These are phyloP conservation scores for Eupithecia centaureata DNA, from an alignment of 2,888 invertebrate species.

Conservation along the genomic window DNA sequence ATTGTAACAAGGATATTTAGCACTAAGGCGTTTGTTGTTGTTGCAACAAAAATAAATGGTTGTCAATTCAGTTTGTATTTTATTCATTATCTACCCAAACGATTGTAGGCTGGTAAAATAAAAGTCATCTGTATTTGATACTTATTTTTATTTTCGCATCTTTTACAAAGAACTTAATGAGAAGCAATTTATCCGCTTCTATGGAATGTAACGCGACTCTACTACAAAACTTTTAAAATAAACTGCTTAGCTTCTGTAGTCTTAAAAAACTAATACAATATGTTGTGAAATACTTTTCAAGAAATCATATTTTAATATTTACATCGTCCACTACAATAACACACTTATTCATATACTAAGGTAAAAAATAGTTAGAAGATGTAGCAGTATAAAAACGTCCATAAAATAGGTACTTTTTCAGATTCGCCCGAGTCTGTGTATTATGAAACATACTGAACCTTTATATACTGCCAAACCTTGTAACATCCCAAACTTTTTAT, in stretches of 20 bases:
- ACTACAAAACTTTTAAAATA: conserved; percentile 58
- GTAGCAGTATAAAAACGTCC: conserved; percentile 48
- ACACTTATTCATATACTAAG: conserved; percentile 50
- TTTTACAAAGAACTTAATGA: conserved; percentile 53
- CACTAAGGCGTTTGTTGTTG: conserved; percentile 61
- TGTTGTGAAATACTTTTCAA: conserved; percentile 55
- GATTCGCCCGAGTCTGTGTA: conserved; percentile 26
- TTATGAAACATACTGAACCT: conserved; percentile 23
- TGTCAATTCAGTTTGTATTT: conserved; percentile 44
- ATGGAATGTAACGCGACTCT: conserved; percentile 74
- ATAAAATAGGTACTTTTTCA: conserved; percentile 15
- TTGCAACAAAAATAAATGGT: conserved; percentile 52
- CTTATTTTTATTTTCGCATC: conserved; percentile 48
- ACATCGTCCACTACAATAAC: conserved; percentile 55
- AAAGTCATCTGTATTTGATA: conserved; percentile 33
- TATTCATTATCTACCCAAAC: not conserved
- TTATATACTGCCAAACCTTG: conserved; percentile 49
- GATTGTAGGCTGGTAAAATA: not conserved
- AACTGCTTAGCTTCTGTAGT: conserved; percentile 56
- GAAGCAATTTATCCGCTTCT: conserved; percentile 48
- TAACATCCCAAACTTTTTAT: conserved; percentile 60
- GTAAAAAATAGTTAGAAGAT: conserved; percentile 54
- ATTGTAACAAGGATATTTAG: conserved; percentile 52
- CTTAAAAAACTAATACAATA: conserved; percentile 53
- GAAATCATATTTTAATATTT: conserved; percentile 58